Conservation (phyloP, 2,797 vertebrate species). For the Hypotaenidia philippensis region DNA sequence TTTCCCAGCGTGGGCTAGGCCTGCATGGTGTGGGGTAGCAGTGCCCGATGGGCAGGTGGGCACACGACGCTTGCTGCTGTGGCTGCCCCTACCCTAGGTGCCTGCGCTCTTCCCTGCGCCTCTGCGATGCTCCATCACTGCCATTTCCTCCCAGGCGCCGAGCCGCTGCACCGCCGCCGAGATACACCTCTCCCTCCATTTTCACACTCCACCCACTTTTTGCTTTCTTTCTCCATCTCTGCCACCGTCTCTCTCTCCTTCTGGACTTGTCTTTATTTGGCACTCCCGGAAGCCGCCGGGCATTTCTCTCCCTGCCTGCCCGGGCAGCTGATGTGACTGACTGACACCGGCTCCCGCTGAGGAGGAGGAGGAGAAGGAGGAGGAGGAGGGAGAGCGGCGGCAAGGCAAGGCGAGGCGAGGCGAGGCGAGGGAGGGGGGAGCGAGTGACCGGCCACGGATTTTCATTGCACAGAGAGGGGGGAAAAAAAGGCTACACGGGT, state of each 20-base stretch:
- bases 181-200: constrained; percentile 41
- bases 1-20: not conserved
- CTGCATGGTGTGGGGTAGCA: rapidly evolving
- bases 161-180: not conserved
- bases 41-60: rapidly evolving
- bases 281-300: constrained; percentile 88
- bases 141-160: not conserved
- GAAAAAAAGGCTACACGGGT: not conserved
- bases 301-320: constrained; percentile 53
- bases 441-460: constrained; percentile 49
- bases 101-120: not conserved
- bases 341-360: constrained; percentile 65
- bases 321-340: constrained; percentile 76
- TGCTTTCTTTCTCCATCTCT: constrained; percentile 55
- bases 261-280: constrained; percentile 90
- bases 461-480: constrained; percentile 16
- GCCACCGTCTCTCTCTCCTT: constrained; percentile 61
- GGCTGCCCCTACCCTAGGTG: not conserved
- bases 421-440: constrained; percentile 6
- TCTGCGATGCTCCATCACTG: not conserved
- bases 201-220: constrained; percentile 69
- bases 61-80: rapidly evolving
- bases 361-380: not conserved
- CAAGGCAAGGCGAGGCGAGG: not conserved
- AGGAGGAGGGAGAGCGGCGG: not conserved